Conservation (phyloP, 2,888 invertebrate genomes). For the Nephrotoma flavescens region DNA sequence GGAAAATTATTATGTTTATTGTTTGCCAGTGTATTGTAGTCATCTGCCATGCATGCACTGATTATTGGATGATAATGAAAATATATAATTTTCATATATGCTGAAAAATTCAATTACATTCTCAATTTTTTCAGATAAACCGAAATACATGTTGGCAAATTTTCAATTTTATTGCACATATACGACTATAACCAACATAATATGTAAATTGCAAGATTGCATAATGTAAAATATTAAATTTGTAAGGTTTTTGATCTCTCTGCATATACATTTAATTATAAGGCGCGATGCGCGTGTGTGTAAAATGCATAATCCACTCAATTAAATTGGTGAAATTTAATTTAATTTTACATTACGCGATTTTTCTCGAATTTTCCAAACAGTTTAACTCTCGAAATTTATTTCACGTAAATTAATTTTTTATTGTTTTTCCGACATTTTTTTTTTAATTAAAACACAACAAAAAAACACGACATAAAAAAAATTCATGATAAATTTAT, state of each 20-base stretch:
- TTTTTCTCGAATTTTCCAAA: background rate
- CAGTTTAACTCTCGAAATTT: background rate
- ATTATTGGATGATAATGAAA: background rate
- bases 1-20: background rate
- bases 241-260: background rate
- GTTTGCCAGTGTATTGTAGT: background rate
- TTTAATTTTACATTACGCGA: background rate
- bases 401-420: background rate
- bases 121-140: background rate
- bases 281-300: background rate
- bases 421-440: background rate
- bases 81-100: background rate
- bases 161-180: background rate
- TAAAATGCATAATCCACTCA: background rate
- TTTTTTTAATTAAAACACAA: background rate
- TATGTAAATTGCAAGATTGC: background rate
- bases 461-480: background rate
- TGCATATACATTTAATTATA: background rate
- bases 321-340: background rate
- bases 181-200: background rate
- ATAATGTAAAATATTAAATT: background rate
- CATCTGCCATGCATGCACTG: background rate
- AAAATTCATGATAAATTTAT: background rate
- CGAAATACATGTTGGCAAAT: background rate
- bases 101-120: background rate